phyloP scores from a whole-genome alignment of 2,113 vertebrate genomes.

The Australoheros scitulus region DNA sequence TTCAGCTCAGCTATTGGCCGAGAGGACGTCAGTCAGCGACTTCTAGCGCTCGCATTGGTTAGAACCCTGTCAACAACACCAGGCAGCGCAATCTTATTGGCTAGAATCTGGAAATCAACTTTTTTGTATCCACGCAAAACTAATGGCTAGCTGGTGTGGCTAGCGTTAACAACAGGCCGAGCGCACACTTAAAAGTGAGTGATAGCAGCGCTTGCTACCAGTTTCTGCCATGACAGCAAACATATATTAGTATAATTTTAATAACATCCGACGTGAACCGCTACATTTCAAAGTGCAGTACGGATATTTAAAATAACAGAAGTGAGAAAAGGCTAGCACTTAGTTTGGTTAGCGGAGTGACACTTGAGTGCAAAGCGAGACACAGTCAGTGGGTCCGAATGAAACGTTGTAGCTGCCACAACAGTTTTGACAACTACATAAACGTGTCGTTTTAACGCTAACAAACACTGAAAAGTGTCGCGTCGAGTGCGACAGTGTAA shows the following conservation, averaged over 20 bases:
- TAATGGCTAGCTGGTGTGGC: conserved; percentile 65
- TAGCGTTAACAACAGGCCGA: conserved; percentile 74
- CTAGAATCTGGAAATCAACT: conserved; percentile 63
- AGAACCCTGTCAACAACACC: conserved; percentile 63
- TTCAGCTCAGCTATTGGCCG: conserved; percentile 61
- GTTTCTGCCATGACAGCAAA: conserved; percentile 24
- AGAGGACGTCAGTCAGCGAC: conserved; percentile 51
- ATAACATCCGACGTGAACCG: background rate
- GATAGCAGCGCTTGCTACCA: conserved; percentile 39
- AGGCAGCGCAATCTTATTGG: conserved; percentile 60
- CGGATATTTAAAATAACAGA: background rate
- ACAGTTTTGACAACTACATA: conserved; percentile 59
- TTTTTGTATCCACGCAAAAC: conserved; percentile 64
- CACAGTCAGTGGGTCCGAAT: conserved; percentile 56
- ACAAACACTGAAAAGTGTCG: conserved; percentile 25
- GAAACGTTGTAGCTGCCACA: conserved; percentile 51
- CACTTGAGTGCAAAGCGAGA: conserved; percentile 70
- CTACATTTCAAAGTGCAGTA: background rate
- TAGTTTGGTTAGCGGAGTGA: conserved; percentile 69
- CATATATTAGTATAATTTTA: background rate
- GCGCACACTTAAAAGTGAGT: conserved; percentile 30
- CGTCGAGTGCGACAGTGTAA: background rate
- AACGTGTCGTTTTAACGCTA: conserved; percentile 16
- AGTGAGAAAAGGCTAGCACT: conserved; percentile 27
- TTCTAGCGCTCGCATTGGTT: conserved; percentile 31